A percentile compares a stretch with the other conserved stretches of the same genome.
phyloP scores from a whole-genome alignment of 2,888 invertebrate species.

The Isoperla grammatica region DNA sequence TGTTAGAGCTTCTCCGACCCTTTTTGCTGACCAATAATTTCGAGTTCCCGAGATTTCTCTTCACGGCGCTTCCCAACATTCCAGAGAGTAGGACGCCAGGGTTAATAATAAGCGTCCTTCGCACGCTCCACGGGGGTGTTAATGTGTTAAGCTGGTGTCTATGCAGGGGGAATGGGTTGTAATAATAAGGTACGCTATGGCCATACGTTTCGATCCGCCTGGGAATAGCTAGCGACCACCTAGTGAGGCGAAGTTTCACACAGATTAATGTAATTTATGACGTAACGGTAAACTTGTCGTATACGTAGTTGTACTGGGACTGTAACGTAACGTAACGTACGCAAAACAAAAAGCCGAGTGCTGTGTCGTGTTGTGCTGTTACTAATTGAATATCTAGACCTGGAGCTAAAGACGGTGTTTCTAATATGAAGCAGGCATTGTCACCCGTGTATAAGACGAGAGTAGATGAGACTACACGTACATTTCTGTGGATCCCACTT shows the following conservation, averaged over 20 bases:
- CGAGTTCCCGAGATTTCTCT: conserved; percentile 4
- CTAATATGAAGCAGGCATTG: no score
- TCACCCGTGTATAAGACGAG: no score
- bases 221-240: conserved; percentile 14
- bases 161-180: not conserved
- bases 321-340: no score
- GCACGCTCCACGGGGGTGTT: conserved; percentile 8
- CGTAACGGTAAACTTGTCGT: not conserved
- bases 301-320: not conserved
- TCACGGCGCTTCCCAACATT: not conserved
- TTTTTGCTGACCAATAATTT: conserved; percentile 15
- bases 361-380: not conserved
- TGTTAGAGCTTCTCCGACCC: not conserved
- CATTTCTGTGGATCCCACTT: no score
- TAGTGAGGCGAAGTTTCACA: conserved; percentile 10
- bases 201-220: conserved; percentile 11
- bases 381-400: conserved; percentile 13
- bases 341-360: conserved; percentile 10
- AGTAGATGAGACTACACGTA: no score
- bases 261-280: conserved; percentile 15
- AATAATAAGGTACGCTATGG: conserved; percentile 16
- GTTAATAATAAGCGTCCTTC: conserved; percentile 13
- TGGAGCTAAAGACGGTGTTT: no score
- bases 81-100: not conserved
- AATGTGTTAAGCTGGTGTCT: conserved; percentile 16